Conservation (phyloP, 2,113 vertebrate genomes). For the Hippocampus comes region DNA sequence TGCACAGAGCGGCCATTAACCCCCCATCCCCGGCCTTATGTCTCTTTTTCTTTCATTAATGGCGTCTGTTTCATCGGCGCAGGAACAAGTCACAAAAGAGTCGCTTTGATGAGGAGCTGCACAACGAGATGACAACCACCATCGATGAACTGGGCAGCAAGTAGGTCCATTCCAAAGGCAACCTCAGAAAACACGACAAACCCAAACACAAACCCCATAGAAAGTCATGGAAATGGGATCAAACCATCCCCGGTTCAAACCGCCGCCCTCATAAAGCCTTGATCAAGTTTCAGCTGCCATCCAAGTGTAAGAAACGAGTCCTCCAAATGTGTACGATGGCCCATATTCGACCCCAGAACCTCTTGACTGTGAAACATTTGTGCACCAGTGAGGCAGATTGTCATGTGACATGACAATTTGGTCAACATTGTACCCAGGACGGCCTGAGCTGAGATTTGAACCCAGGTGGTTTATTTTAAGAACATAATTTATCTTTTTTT, state of each 20-base stretch:
- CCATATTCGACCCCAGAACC: too few species aligned
- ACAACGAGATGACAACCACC: constrained; percentile 91
- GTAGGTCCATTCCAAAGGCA: constrained; percentile 63
- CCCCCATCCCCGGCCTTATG: background rate
- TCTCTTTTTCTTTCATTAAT: constrained; percentile 25
- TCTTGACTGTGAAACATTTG: too few species aligned
- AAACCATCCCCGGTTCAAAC: background rate
- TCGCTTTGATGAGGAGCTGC: constrained; percentile 86
- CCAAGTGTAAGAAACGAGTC: too few species aligned
- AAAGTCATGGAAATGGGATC: background rate
- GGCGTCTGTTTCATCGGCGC: constrained; percentile 48
- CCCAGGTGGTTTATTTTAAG: too few species aligned
- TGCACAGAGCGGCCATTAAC: constrained; percentile 32
- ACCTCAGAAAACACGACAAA: background rate
- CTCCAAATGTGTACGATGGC: too few species aligned
- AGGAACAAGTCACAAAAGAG: constrained; percentile 90
- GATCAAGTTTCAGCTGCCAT: too few species aligned
- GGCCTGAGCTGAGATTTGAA: too few species aligned
- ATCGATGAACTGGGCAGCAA: constrained; percentile 90
- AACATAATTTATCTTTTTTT: too few species aligned
- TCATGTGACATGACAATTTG: too few species aligned
- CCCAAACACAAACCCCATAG: background rate
- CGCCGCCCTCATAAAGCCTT: too few species aligned
- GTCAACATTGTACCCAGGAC: too few species aligned
- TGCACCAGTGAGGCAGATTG: too few species aligned